Percentiles rank a stretch among this genome's conserved stretches.
phyloP scores from a whole-genome alignment of 1,140 invertebrate genomes.

The Drosophila pallidifrons region DNA sequence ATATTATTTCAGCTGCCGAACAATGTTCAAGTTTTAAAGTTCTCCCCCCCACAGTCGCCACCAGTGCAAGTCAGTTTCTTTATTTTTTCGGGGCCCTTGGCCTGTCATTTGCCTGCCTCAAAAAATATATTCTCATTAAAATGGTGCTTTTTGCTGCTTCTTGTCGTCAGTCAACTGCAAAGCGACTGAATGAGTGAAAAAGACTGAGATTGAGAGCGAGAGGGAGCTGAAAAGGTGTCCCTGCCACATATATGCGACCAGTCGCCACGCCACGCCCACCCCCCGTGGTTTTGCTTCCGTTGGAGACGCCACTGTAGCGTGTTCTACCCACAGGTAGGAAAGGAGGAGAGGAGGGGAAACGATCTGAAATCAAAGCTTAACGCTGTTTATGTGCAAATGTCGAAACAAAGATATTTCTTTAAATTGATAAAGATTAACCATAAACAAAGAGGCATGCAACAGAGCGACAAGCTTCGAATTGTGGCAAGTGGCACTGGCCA shows the following conservation, averaged over 20 bases:
- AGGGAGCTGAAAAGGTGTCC: constrained; percentile 4
- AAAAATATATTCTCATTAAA: constrained; percentile 83
- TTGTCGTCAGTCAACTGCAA: constrained; percentile 58
- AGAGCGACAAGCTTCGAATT: constrained; percentile 22
- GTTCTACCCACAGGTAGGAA: constrained; percentile 3
- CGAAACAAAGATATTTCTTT: constrained; percentile 84
- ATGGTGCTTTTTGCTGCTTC: constrained; percentile 77
- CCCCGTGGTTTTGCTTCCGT: constrained; percentile 82
- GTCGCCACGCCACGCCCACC: constrained; percentile 69
- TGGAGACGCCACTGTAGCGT: constrained; percentile 77
- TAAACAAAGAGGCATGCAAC: constrained; percentile 65
- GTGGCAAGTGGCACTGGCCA: constrained; percentile 41
- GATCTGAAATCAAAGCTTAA: constrained; percentile 55
- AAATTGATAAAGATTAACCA: constrained; percentile 83
- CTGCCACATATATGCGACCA: constrained; percentile 16
- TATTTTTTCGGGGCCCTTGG: constrained; percentile 33
- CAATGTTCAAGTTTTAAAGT: constrained; percentile 51
- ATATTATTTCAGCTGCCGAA: constrained; percentile 73
- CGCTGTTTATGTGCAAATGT: constrained; percentile 82
- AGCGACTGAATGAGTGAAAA: background rate
- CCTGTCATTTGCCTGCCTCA: constrained; percentile 70
- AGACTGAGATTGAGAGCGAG: background rate
- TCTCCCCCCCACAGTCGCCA: too few relatives aligned
- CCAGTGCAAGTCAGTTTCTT: background rate
- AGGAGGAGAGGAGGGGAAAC: background rate